phyloP scores from a whole-genome alignment of 2,888 invertebrate species.

The Tetranychus truncatus region DNA sequence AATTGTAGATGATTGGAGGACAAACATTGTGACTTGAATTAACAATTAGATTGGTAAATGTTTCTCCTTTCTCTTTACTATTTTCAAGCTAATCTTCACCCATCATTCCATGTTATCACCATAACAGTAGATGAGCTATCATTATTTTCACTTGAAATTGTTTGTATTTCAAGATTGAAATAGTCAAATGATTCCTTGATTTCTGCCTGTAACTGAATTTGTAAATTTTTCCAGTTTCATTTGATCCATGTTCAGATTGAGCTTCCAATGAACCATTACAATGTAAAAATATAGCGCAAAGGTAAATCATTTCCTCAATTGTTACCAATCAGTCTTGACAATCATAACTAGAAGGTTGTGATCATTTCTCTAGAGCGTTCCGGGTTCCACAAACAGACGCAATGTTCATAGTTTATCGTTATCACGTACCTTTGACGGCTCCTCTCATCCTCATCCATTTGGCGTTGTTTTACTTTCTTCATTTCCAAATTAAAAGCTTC shows the following conservation, averaged over 20 bases:
- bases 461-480: background rate
- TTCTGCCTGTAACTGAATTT: background rate
- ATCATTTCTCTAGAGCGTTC: background rate
- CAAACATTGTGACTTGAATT: background rate
- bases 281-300: background rate
- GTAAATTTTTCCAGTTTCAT: too few relatives aligned
- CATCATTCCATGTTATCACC: too few relatives aligned
- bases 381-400: background rate
- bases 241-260: too few relatives aligned
- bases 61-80: background rate
- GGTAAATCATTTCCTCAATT: background rate
- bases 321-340: background rate
- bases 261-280: background rate
- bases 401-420: background rate
- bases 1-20: background rate
- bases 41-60: background rate
- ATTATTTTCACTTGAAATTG: too few relatives aligned
- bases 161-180: too few relatives aligned
- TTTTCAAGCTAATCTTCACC: too few relatives aligned
- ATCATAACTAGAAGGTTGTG: background rate
- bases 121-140: too few relatives aligned
- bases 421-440: background rate
- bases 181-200: background rate
- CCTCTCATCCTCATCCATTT: background rate
- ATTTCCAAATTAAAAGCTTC: background rate